Evolutionary conservation across 2,888 invertebrate species (phyloP).

Genomic region (Microchrysa polita): DNA sequence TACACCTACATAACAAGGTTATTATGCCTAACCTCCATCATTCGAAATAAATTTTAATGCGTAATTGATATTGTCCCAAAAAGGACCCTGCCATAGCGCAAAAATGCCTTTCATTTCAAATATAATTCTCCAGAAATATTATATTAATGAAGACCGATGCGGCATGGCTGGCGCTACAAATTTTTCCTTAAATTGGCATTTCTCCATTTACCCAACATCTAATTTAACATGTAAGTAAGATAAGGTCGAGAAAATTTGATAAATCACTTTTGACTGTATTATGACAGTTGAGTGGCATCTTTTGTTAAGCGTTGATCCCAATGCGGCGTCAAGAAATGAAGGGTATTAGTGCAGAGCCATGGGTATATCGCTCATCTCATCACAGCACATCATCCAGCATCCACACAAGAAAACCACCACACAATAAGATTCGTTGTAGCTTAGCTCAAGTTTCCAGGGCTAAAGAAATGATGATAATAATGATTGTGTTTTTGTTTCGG

Average conservation of each 20-base stretch:
- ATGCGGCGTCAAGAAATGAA: neutral
- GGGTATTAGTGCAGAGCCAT: neutral
- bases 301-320: slow-evolving; percentile 7
- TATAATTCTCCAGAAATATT: no score
- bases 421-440: slow-evolving; percentile 1
- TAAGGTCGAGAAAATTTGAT: neutral
- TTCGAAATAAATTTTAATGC: no score
- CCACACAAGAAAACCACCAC: neutral
- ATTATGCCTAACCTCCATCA: no score
- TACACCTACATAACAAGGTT: no score
- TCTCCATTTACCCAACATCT: neutral
- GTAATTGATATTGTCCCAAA: no score
- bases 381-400: no score
- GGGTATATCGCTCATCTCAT: no score
- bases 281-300: slow-evolving; percentile 19
- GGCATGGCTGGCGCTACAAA: no score
- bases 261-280: slow-evolving; percentile 23
- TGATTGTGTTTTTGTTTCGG: neutral
- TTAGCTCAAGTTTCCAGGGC: neutral
- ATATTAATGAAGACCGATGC: no score
- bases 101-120: no score
- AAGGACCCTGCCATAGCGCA: no score
- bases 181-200: neutral
- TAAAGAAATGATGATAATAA: neutral
- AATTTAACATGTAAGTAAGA: neutral